Conservation (phyloP, 2,113 vertebrate species). For the Hystrix brachyura region DNA sequence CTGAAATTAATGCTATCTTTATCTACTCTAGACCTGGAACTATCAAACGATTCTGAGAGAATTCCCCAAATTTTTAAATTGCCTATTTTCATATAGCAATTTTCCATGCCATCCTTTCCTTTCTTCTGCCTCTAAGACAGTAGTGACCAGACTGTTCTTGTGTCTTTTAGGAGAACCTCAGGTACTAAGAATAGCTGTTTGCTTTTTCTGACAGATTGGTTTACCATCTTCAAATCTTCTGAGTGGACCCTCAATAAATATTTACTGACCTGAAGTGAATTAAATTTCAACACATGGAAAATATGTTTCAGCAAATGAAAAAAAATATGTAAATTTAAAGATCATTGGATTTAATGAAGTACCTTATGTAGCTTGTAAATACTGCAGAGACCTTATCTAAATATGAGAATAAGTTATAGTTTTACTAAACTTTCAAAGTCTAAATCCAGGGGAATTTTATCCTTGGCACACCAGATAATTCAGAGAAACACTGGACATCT, state of each 20-base stretch:
- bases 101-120: neutral
- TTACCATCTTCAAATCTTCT: conserved; percentile 34
- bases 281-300: conserved; percentile 13
- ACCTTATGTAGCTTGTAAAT: neutral
- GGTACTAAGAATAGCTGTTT: neutral
- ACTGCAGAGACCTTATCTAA: neutral
- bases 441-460: neutral
- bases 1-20: neutral
- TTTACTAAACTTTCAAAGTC: neutral
- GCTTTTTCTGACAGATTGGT: conserved; percentile 12
- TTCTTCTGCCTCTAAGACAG: neutral
- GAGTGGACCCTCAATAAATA: neutral
- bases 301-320: conserved; percentile 17
- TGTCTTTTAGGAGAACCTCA: neutral
- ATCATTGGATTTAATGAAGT: conserved; percentile 1
- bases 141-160: neutral
- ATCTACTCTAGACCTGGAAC: neutral
- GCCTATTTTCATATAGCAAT: neutral
- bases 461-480: neutral
- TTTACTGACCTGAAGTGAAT: conserved; percentile 18
- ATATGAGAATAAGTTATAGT: neutral
- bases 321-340: conserved; percentile 24
- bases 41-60: neutral
- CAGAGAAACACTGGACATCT: neutral
- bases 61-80: neutral